These are phyloP conservation scores for Netelia melanura DNA, from an alignment of 2,888 invertebrate species.

Conservation along the genomic window DNA sequence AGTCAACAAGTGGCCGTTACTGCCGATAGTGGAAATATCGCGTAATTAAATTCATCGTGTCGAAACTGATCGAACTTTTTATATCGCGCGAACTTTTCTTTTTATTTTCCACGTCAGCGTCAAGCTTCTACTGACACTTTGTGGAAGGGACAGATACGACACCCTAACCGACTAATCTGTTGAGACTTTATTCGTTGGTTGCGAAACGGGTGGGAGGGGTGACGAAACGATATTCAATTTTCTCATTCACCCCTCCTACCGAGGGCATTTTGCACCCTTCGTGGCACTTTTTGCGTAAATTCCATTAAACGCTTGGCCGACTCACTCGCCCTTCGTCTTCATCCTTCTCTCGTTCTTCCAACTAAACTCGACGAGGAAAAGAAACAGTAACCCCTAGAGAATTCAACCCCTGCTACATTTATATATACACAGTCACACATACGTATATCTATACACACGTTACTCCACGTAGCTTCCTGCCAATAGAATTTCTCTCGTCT, in stretches of 20 bases:
- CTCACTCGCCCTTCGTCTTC: conserved; percentile 29
- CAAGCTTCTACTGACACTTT: not conserved
- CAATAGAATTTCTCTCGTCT: conserved; percentile 24
- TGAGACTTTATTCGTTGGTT: conserved; percentile 26
- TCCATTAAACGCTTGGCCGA: conserved; percentile 67
- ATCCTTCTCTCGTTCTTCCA: conserved; percentile 3
- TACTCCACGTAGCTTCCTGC: conserved; percentile 8
- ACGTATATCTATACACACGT: conserved; percentile 6
- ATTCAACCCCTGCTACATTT: conserved; percentile 1
- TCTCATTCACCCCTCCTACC: conserved; percentile 37
- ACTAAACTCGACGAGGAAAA: conserved; percentile 25
- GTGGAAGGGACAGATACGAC: not conserved
- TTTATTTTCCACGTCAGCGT: not conserved
- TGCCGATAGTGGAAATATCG: not conserved
- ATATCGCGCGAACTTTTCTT: not conserved
- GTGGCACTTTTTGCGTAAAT: conserved; percentile 66
- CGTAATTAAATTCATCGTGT: conserved; percentile 41
- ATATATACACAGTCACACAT: conserved; percentile 15
- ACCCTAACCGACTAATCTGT: conserved; percentile 32
- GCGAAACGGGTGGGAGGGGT: conserved; percentile 13
- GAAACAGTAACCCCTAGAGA: conserved; percentile 33
- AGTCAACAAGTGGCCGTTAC: conserved; percentile 33
- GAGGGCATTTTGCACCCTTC: conserved; percentile 50
- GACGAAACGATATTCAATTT: conserved; percentile 66
- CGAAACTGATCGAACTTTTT: conserved; percentile 10